Evolutionary conservation across 1,140 invertebrate species (phyloP).

Genomic region (Thereuonema tuberculata): DNA sequence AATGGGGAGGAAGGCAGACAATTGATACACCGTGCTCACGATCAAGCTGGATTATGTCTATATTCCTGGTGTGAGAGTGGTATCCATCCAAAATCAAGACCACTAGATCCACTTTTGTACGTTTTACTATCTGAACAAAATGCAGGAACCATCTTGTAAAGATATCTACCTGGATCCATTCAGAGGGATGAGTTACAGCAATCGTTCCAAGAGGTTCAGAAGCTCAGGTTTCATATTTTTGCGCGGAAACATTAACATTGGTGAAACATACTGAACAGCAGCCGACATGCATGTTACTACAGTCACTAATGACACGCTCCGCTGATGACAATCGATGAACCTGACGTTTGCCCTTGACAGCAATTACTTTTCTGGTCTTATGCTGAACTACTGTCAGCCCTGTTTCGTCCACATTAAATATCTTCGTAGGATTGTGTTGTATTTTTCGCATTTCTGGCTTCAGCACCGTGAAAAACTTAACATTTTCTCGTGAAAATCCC

Average conservation of each 20-base stretch:
- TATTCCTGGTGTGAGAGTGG: constrained; percentile 26
- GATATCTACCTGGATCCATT: constrained; percentile 21
- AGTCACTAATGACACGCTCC: background rate
- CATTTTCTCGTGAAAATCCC: constrained; percentile 6
- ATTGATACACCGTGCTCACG: constrained; percentile 26
- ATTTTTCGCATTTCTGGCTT: background rate
- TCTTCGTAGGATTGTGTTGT: constrained; percentile 2
- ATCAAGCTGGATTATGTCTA: constrained; percentile 26
- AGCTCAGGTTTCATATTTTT: background rate
- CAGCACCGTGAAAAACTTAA: constrained; percentile 9
- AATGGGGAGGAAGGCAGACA: constrained; percentile 23
- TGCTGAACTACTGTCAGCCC: constrained; percentile 14
- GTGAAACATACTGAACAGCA: background rate
- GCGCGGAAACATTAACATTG: background rate
- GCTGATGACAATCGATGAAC: background rate
- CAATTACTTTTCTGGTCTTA: constrained; percentile 2
- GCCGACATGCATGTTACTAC: background rate
- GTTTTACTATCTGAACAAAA: constrained; percentile 22
- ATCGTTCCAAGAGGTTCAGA: background rate
- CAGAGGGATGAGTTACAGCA: background rate
- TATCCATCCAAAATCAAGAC: constrained; percentile 31
- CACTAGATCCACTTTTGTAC: constrained; percentile 20
- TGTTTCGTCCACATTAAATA: constrained; percentile 17
- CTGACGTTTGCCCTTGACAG: constrained; percentile 6
- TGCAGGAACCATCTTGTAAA: constrained; percentile 29